These are phyloP conservation scores for Tipula confusa DNA, from an alignment of 2,888 invertebrate species.

Conservation along the genomic window DNA sequence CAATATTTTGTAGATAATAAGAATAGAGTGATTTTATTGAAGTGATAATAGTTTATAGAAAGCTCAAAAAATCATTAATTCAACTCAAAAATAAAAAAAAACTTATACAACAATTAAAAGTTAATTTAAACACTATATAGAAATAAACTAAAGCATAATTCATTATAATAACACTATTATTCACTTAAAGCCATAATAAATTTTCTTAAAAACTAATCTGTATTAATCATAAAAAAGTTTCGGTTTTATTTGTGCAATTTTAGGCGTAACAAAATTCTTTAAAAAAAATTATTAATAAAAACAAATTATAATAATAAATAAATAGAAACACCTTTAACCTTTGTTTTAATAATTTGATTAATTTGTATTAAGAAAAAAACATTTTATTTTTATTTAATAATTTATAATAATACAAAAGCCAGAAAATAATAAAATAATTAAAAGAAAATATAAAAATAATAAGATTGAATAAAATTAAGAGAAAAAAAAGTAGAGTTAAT, in stretches of 20 bases:
- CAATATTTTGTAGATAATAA: no score
- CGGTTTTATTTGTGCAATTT: background rate
- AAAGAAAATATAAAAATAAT: background rate
- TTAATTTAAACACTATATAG: background rate
- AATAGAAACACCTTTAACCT: conserved; percentile 8
- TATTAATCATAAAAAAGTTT: background rate
- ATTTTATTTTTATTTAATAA: background rate
- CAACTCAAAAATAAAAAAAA: no score
- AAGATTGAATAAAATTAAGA: conserved; percentile 17
- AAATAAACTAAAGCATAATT: background rate
- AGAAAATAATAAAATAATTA: background rate
- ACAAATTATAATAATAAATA: background rate
- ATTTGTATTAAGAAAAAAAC: background rate
- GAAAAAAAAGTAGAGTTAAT: conserved; percentile 3
- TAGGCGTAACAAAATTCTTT: background rate
- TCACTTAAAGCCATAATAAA: background rate
- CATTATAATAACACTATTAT: background rate
- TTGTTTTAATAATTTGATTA: background rate
- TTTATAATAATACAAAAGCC: background rate
- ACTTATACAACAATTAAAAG: background rate
- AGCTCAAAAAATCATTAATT: background rate
- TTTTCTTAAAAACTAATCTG: background rate
- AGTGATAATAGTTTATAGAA: background rate
- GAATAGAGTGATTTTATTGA: no score
- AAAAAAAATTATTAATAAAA: background rate